Conservation (phyloP, 1,140 invertebrate genomes). For the Zelostemma sp. region DNA sequence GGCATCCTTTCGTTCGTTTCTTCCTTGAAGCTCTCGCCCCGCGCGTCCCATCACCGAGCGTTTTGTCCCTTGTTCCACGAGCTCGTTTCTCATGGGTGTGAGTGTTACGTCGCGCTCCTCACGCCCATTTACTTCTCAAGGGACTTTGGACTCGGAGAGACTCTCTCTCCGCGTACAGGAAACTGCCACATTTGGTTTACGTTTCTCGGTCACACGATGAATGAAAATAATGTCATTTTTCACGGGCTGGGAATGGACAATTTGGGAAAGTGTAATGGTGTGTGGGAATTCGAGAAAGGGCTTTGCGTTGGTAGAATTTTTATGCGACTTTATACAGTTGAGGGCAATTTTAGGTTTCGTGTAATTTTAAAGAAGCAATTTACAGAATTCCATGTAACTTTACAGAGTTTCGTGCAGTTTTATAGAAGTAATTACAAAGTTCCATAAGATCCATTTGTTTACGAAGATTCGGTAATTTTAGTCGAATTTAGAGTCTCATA, state of each 20-base stretch:
- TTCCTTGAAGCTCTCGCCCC: constrained; percentile 20
- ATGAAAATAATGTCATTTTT: neutral
- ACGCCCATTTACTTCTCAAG: constrained; percentile 27
- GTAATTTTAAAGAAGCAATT: too few species aligned
- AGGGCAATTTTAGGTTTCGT: too few species aligned
- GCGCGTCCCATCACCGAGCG: neutral
- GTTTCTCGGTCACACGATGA: neutral
- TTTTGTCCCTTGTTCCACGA: too few species aligned
- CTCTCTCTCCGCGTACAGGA: neutral
- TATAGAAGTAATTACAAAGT: too few species aligned
- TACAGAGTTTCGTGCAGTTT: too few species aligned
- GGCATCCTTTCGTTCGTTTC: constrained; percentile 30
- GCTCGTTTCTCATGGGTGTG: constrained; percentile 4
- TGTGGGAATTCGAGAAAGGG: neutral
- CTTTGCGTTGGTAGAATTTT: neutral
- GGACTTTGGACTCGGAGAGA: constrained; percentile 20
- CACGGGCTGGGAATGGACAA: too few species aligned
- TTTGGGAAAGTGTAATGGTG: too few species aligned
- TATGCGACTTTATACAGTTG: neutral
- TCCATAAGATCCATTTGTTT: too few species aligned
- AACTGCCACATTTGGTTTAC: constrained; percentile 2
- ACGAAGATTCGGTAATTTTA: too few species aligned
- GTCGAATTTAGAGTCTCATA: too few species aligned
- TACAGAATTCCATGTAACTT: too few species aligned
- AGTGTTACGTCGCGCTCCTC: constrained; percentile 13